Percentiles rank a stretch among this genome's conserved stretches.
Evolutionary conservation across 2,797 vertebrate genomes (phyloP).

Genomic region (Fundulus diaphanus): DNA sequence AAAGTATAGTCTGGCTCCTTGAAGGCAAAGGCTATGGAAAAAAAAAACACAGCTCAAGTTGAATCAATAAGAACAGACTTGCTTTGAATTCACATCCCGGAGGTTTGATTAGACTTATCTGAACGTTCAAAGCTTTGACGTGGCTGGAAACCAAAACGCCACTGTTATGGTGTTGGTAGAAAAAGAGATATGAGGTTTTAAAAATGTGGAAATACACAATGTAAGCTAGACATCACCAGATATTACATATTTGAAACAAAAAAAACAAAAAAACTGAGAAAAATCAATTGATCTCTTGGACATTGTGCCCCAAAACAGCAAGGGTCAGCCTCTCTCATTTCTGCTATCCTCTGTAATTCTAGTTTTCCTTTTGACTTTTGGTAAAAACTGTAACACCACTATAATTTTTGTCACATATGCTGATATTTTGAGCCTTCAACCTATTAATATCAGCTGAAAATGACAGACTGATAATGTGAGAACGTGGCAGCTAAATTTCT

Average conservation of each 20-base stretch:
- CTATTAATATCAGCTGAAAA: neutral
- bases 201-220: neutral
- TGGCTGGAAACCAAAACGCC: neutral
- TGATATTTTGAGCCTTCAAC: constrained; percentile 2
- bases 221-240: neutral
- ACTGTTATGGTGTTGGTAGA: neutral
- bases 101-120: constrained; percentile 4
- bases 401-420: neutral
- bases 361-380: neutral
- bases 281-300: neutral
- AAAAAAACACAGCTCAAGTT: neutral
- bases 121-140: neutral
- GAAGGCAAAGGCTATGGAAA: neutral
- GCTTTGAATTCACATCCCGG: constrained; percentile 1
- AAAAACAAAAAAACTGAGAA: neutral
- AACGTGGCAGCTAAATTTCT: neutral
- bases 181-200: neutral
- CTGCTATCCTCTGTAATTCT: neutral
- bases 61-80: neutral
- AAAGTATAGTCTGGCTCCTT: neutral
- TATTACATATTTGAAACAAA: neutral
- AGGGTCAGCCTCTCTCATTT: neutral
- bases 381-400: neutral
- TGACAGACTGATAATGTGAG: neutral
- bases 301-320: neutral